phyloP scores from a whole-genome alignment of 2,888 invertebrate species.

The Lordiphosa fenestrarum region DNA sequence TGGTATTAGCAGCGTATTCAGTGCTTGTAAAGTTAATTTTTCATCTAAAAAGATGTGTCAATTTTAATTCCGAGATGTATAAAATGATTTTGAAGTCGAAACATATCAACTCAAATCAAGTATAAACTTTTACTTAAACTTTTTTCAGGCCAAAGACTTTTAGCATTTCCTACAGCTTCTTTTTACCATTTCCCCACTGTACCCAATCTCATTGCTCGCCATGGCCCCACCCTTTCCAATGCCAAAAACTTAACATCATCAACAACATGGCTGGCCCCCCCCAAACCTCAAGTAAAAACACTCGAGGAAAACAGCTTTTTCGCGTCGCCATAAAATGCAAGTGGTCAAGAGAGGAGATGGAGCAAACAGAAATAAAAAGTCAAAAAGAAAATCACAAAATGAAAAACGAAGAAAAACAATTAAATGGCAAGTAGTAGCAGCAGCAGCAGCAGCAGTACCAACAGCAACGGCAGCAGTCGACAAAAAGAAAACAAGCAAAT shows the following conservation, averaged over 20 bases:
- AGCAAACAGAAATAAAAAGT: constrained; percentile 5
- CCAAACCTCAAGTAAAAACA: constrained; percentile 9
- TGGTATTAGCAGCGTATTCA: no score
- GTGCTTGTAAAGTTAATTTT: no score
- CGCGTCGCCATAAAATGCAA: constrained; percentile 73
- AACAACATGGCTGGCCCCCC: constrained; percentile 60
- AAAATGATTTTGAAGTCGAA: no score
- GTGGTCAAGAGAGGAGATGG: constrained; percentile 52
- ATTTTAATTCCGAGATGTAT: no score
- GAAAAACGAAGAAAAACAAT: constrained; percentile 53
- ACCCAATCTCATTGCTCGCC: not conserved
- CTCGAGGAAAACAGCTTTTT: constrained; percentile 67
- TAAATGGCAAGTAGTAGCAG: constrained; percentile 53
- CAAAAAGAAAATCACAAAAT: constrained; percentile 37
- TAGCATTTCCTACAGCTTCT: not conserved
- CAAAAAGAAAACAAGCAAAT: constrained; percentile 67
- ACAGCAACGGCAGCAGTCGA: constrained; percentile 40
- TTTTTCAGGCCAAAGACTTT: no score
- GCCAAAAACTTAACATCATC: constrained; percentile 61
- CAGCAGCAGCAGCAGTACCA: constrained; percentile 31
- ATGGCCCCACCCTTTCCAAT: constrained; percentile 18
- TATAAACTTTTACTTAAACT: no score
- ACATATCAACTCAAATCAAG: no score
- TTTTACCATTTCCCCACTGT: constrained; percentile 32
- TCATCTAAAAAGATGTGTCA: no score